phyloP scores from a whole-genome alignment of 2,113 vertebrate species.

The Paramisgurnus dabryanus region DNA sequence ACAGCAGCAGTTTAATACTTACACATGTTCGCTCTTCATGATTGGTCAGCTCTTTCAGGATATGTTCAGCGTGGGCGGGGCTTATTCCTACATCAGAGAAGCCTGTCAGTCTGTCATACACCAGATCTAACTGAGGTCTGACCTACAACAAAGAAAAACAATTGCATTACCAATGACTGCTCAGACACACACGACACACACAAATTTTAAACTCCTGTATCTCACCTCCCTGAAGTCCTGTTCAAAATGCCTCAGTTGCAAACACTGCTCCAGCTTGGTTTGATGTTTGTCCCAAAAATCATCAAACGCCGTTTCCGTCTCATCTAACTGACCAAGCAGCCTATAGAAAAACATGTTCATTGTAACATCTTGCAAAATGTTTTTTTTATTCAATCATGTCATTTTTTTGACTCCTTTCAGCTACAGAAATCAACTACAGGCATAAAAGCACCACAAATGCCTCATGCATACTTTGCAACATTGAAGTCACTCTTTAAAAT shows the following conservation, averaged over 20 bases:
- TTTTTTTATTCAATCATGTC: no score
- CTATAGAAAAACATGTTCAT: conserved; percentile 62
- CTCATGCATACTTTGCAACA: no score
- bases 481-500: no score
- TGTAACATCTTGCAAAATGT: no score
- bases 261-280: conserved; percentile 91
- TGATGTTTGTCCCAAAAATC: conserved; percentile 95
- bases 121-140: conserved; percentile 79
- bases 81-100: conserved; percentile 91
- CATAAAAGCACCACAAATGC: no score
- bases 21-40: conserved; percentile 86
- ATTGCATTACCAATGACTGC: not conserved
- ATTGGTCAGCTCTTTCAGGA: conserved; percentile 82
- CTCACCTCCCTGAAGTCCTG: conserved; percentile 92
- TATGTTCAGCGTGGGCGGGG: conserved; percentile 84
- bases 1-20: conserved; percentile 61
- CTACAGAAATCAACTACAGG: no score
- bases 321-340: conserved; percentile 88
- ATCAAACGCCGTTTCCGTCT: conserved; percentile 92
- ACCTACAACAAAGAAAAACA: conserved; percentile 73
- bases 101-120: conserved; percentile 79
- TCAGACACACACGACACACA: not conserved
- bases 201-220: not conserved
- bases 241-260: conserved; percentile 91
- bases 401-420: no score